A percentile compares a stretch with the other conserved stretches of the same genome.
phyloP scores from a whole-genome alignment of 1,140 invertebrate genomes.

The Nasonia giraulti region DNA sequence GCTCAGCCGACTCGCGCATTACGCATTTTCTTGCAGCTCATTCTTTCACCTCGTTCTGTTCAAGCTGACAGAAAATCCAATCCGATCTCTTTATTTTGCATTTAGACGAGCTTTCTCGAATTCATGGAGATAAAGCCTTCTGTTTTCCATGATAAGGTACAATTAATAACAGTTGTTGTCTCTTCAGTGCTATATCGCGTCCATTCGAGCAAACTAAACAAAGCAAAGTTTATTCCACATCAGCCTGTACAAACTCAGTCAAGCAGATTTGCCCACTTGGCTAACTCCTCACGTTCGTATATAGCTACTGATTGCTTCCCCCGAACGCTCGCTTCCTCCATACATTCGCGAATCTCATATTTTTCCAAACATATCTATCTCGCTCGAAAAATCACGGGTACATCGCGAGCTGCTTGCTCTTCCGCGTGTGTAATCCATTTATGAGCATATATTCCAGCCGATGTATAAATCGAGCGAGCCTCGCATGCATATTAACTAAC shows the following conservation, averaged over 20 bases:
- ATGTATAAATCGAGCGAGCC: slow-evolving; percentile 15
- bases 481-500: slow-evolving; percentile 17
- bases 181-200: too few species aligned
- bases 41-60: background rate
- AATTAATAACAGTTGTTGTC: too few species aligned
- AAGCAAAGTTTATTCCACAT: background rate
- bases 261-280: background rate
- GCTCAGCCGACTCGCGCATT: background rate
- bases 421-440: background rate
- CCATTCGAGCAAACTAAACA: too few species aligned
- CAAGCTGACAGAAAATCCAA: background rate
- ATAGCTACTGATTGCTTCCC: background rate
- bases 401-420: too few species aligned
- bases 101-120: background rate
- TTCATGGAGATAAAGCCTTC: background rate
- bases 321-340: background rate
- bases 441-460: background rate
- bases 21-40: background rate
- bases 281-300: background rate
- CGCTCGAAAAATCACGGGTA: background rate
- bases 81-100: background rate
- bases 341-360: background rate
- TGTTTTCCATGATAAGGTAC: background rate
- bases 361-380: background rate
- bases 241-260: background rate